Percentiles rank a stretch among this genome's conserved stretches.
phyloP scores from a whole-genome alignment of 2,797 vertebrate genomes.

The Neomorphus geoffroyi region DNA sequence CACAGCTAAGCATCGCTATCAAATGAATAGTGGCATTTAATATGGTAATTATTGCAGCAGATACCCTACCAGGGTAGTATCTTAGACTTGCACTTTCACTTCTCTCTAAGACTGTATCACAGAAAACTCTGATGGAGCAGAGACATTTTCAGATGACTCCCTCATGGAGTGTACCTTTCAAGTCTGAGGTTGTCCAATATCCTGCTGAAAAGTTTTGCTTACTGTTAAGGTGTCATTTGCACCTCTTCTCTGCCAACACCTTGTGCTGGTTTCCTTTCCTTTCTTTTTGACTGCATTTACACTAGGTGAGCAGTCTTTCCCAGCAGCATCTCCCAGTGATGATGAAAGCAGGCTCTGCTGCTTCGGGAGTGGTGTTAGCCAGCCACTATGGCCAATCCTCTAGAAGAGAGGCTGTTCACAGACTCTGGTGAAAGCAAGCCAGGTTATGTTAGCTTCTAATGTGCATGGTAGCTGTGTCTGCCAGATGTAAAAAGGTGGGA shows the following conservation, averaged over 20 bases:
- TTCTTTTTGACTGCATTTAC: background rate
- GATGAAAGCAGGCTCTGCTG: background rate
- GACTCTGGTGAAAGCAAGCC: background rate
- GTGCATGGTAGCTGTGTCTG: background rate
- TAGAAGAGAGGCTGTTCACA: background rate
- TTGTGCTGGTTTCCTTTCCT: background rate
- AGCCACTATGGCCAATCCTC: rapidly evolving
- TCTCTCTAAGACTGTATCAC: background rate
- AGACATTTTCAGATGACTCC: background rate
- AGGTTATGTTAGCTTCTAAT: background rate
- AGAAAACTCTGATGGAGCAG: background rate
- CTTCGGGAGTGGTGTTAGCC: background rate
- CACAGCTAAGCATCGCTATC: background rate
- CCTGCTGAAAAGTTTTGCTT: background rate
- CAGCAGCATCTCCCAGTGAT: background rate
- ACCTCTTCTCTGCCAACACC: background rate
- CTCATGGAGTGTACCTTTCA: background rate
- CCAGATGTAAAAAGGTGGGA: background rate
- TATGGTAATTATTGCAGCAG: background rate
- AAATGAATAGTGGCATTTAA: background rate
- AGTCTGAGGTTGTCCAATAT: background rate
- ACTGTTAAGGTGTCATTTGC: background rate
- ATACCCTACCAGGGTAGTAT: background rate
- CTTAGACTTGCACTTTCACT: background rate
- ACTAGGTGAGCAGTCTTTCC: background rate